phyloP scores from a whole-genome alignment of 2,113 vertebrate genomes.

The Ginglymostoma cirratum region DNA sequence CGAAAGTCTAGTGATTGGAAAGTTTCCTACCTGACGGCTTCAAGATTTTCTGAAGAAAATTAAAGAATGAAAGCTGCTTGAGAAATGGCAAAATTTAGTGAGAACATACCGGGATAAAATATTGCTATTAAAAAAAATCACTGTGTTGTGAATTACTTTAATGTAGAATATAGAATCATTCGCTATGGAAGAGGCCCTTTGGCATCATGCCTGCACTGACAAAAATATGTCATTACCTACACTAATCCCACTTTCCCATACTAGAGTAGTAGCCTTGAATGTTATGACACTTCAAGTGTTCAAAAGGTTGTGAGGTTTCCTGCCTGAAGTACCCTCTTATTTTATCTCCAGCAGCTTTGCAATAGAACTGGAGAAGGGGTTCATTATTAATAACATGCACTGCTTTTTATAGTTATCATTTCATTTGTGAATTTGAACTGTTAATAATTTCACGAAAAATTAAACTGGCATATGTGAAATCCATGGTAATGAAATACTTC shows the following conservation, averaged over 20 bases:
- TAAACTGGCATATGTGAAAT: not conserved
- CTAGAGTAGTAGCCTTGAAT: too few species aligned
- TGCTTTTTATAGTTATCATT: not conserved
- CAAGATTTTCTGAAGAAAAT: not conserved
- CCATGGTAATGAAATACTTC: not conserved
- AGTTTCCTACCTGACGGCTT: not conserved
- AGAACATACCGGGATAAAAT: not conserved
- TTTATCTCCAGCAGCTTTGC: not conserved
- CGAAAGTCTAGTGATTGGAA: not conserved
- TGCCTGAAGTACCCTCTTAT: not conserved
- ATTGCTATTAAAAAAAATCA: not conserved
- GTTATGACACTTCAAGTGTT: too few species aligned
- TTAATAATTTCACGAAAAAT: not conserved
- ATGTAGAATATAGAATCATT: too few species aligned
- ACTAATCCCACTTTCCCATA: too few species aligned
- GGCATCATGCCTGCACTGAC: too few species aligned
- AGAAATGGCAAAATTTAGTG: not conserved
- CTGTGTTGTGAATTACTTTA: not conserved
- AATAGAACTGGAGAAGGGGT: not conserved
- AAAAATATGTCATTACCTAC: too few species aligned
- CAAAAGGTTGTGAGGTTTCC: too few species aligned
- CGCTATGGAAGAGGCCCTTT: too few species aligned
- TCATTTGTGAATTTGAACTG: not conserved
- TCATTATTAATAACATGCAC: not conserved
- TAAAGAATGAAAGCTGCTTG: not conserved